Evolutionary conservation across 1,140 invertebrate species (phyloP).

Genomic region (Papilio glaucus): DNA sequence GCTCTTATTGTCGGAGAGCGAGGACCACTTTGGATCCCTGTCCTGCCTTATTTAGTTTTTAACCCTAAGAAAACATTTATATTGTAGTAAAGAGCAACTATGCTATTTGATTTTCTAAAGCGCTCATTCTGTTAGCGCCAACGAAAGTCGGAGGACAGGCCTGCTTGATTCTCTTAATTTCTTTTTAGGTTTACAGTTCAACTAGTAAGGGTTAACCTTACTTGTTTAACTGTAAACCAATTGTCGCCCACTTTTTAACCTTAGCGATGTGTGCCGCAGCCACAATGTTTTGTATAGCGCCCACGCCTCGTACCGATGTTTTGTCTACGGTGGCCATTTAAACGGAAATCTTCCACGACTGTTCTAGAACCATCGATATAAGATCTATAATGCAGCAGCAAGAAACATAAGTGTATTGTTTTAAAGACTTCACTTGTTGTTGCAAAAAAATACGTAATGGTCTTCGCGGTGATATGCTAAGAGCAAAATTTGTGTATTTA

Average conservation of each 20-base stretch:
- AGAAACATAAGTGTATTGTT: neutral
- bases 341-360: neutral
- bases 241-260: neutral
- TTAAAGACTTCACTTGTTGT: conserved; percentile 18
- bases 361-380: conserved; percentile 7
- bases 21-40: too few species aligned
- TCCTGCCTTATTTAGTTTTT: too few species aligned
- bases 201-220: too few species aligned
- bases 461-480: conserved; percentile 4
- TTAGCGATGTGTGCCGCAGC: neutral
- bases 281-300: conserved; percentile 18
- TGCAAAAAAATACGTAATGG: conserved; percentile 17
- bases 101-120: too few species aligned
- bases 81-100: too few species aligned
- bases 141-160: too few species aligned
- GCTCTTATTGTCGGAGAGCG: too few species aligned
- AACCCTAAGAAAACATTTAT: too few species aligned
- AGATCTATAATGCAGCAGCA: conserved; percentile 14
- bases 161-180: too few species aligned
- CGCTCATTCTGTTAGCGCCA: too few species aligned
- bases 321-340: conserved; percentile 3
- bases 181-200: too few species aligned
- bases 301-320: neutral
- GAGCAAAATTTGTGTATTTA: conserved; percentile 13
- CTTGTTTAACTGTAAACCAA: neutral